Evolutionary conservation across 2,888 invertebrate genomes (phyloP).

Genomic region (Dysmachus trigonus): DNA sequence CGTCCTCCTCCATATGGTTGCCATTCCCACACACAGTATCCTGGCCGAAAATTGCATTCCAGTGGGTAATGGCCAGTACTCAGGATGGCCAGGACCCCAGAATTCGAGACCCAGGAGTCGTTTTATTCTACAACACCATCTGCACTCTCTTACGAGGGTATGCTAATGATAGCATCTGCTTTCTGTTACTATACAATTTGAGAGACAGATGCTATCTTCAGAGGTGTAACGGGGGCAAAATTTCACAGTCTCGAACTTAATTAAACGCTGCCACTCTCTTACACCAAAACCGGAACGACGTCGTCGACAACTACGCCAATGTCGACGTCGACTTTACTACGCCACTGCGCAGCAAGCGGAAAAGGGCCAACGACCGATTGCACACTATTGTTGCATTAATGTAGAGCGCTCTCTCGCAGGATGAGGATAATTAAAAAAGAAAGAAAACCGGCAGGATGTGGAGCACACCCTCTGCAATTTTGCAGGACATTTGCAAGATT

Average conservation of each 20-base stretch:
- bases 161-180: neutral
- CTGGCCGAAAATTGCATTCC: neutral
- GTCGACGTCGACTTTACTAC: neutral
- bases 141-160: neutral
- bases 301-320: neutral
- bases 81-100: neutral
- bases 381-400: neutral
- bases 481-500: neutral
- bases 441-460: neutral
- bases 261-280: neutral
- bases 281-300: neutral
- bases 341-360: neutral
- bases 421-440: neutral
- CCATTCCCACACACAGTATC: neutral
- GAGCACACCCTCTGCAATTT: neutral
- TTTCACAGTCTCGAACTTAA: neutral
- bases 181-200: neutral
- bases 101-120: neutral
- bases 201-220: neutral
- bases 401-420: neutral
- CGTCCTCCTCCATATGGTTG: neutral
- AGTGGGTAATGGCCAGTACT: neutral
- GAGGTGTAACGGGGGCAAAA: neutral
- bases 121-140: neutral
- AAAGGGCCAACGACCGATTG: neutral